These are phyloP conservation scores for Myotis daubentonii DNA, from an alignment of 2,797 vertebrate species.

Conservation along the genomic window DNA sequence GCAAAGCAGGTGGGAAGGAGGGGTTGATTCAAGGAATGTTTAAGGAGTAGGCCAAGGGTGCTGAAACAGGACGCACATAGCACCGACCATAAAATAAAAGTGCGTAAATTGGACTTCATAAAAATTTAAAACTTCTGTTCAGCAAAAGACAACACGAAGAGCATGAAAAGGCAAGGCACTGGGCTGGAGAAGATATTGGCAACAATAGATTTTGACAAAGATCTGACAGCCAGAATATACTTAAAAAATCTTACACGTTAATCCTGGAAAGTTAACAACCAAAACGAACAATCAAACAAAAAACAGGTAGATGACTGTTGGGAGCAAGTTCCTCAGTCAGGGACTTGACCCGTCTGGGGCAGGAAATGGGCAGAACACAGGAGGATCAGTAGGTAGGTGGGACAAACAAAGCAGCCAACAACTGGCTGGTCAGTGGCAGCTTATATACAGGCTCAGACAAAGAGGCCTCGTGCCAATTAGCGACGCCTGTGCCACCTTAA, in stretches of 20 bases:
- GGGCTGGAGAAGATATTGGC: background rate
- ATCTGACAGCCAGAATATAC: background rate
- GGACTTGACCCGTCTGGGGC: too few relatives aligned
- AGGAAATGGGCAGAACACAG: too few relatives aligned
- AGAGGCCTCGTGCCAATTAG: too few relatives aligned
- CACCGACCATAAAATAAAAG: background rate
- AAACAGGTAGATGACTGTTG: background rate
- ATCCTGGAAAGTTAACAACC: background rate
- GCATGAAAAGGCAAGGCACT: background rate
- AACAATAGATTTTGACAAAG: background rate
- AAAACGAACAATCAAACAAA: background rate
- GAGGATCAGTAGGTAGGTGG: too few relatives aligned
- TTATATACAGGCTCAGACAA: too few relatives aligned
- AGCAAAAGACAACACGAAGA: background rate
- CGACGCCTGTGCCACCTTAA: too few relatives aligned
- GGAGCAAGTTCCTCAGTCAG: too few relatives aligned
- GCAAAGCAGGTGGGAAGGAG: background rate
- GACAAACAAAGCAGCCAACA: too few relatives aligned
- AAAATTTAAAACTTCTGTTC: background rate
- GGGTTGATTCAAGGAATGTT: background rate
- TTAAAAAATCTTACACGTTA: background rate
- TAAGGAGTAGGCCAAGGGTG: background rate
- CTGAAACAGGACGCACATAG: background rate
- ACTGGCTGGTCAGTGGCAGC: too few relatives aligned
- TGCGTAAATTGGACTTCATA: background rate